Conservation (phyloP, 1,140 invertebrate genomes). For the Zaprionus nigranus region DNA sequence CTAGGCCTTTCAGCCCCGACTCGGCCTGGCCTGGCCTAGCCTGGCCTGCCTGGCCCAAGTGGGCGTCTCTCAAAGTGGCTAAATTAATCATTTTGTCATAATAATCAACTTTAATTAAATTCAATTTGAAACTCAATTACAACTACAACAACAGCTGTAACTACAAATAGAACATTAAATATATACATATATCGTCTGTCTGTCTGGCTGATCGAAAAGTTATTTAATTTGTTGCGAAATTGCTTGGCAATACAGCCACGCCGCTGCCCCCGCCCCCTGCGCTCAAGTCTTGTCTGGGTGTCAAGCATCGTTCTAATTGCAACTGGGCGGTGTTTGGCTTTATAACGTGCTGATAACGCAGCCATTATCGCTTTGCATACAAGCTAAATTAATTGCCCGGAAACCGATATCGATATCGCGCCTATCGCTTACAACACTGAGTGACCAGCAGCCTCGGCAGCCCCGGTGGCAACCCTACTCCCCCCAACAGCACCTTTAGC, state of each 20-base stretch:
- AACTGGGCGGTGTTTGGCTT: slow-evolving; percentile 25
- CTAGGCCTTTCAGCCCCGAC: slow-evolving; percentile 26
- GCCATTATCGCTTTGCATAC: slow-evolving; percentile 24
- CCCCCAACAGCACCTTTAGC: no score
- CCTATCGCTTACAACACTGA: neutral
- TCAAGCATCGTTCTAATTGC: neutral
- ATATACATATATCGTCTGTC: slow-evolving; percentile 25
- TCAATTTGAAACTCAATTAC: slow-evolving; percentile 58
- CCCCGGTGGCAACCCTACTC: no score
- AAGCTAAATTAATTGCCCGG: slow-evolving; percentile 12
- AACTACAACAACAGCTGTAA: slow-evolving; percentile 1
- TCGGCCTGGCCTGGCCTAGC: neutral
- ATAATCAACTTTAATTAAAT: slow-evolving; percentile 76
- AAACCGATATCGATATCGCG: neutral
- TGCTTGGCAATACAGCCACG: slow-evolving; percentile 10
- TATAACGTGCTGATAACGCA: slow-evolving; percentile 48
- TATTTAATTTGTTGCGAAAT: slow-evolving; percentile 71
- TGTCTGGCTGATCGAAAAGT: slow-evolving; percentile 15
- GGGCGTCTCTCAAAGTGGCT: slow-evolving; percentile 68
- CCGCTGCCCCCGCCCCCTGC: no score
- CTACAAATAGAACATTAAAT: neutral
- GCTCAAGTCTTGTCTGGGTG: neutral
- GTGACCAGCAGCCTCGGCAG: no score
- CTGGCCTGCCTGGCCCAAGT: slow-evolving; percentile 42
- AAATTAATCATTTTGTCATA: slow-evolving; percentile 79